Base-by-base conservation (phyloP, 2,888 invertebrate genomes). In the Plebejus anna region DNA sequence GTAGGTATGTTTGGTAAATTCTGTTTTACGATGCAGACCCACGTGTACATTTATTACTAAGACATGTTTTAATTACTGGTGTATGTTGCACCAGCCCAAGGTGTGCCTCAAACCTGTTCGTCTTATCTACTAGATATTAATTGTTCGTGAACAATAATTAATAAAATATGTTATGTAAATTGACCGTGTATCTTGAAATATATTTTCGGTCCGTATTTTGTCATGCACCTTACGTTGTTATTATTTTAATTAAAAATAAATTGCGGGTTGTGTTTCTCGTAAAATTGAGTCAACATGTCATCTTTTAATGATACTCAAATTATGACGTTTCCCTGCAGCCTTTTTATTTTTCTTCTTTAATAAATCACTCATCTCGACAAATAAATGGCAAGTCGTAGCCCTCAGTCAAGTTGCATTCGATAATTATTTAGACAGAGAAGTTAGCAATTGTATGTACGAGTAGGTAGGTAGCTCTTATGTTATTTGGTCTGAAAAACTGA, bases 201-300 rank as follows among this genome's bases (percentile, higher is more conserved):
- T 59, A 75, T 75, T 75, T 75, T n/a, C 75, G 77, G 77, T 77
- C 38, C 22, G 36, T n/a, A 38, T 55, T 70, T 47, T 75, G 61
- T 61, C 38, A 42, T 32, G 66, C 61, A 57, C 38, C 76, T 32
- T 51, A 42, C 75, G 59, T 36, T 70, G 75, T 32, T 78, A 77
- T 79, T 51, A 61, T 70, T 71, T 59, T 70, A 32, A 57, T 78
- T 79, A 78, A 76, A 76, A 75, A 76, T 75, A 76, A 61, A 71
- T 71, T 71, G 71, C 71, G 0, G 42, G 32, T 66, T 66, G 32
- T 66, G 66, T 36, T 66, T 13, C 32, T 16, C 32, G 66, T 66
- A 6, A 66, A 66, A 66, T 66, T 66, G 13, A 36, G 32, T 66
- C 66, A 66, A 66, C 32, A 66, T 66, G 66, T 66, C 66, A 66